Base-by-base conservation (phyloP, 92 coral and sea anemone species). In the Zoanthus solanderi region DNA sequence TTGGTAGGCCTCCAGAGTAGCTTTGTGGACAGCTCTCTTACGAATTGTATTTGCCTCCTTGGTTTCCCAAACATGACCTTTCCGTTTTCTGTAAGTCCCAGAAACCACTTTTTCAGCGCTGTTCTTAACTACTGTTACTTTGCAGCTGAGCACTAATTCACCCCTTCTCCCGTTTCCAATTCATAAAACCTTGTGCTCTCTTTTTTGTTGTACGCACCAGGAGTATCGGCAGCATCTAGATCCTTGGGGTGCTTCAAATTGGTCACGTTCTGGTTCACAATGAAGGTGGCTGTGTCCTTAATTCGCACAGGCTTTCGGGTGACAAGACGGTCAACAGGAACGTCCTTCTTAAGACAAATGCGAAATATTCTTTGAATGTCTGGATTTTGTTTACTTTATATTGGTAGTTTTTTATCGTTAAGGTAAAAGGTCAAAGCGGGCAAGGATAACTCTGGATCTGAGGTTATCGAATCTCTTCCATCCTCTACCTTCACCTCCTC, bases 91-190 rank as follows among this genome's bases (percentile, higher is more conserved):
- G 84, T 89, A 89, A 14, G 69, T 89, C 30, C 91, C 91, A n/a
- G 83, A 78, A 34, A 60, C 73, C 28, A 89, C 89, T 28, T 57
- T 29, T 44, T 84, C 88, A 8, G 66, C 83, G 29, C 16, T 28
- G 89, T 89, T 84, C 83, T 83, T 74, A 69, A 14, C 71, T 47
- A 89, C 84, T 42, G 75, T 82, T 29, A 89, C 91, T 61, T 89
- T 72, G 50, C 89, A 54, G 57, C 83, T 72, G 17, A 74, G 53
- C 10, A 31, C 53, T 28, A 89, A 78, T 52, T 75, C 16, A 42
- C 79, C 88, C 68, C 91, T 30, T 89, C 63, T 28, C 52, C 72
- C 71, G 31, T 73, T 9, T 57, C 61, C 54, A 80, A 89, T 67
- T 89, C 63, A 61, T 89, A 89, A 58, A 89, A 89, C 42, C 88